phyloP scores from a whole-genome alignment of 30 jellyfish, hydroid and myxozoan genomes.

The Aurelia sp. region DNA sequence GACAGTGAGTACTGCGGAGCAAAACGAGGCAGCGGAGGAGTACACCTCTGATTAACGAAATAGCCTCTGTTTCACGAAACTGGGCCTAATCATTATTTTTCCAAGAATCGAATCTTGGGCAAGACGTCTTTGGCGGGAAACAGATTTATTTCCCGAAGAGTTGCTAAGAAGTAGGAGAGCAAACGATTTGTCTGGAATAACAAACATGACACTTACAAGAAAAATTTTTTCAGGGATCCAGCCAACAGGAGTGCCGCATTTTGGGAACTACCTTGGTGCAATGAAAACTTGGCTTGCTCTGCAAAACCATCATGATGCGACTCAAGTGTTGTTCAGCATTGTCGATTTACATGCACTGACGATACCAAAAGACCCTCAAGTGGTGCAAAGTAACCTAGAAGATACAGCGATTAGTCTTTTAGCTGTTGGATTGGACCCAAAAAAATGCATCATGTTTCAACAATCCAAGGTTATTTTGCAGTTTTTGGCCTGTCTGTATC shows the following conservation, averaged over 20 bases:
- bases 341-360: conserved; percentile 89
- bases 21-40: too few relatives aligned
- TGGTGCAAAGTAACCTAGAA: conserved; percentile 33
- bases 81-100: too few relatives aligned
- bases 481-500: too few relatives aligned
- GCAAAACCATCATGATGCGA: conserved; percentile 33
- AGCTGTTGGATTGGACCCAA: conserved; percentile 85
- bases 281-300: conserved; percentile 79
- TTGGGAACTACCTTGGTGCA: conserved; percentile 95
- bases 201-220: conserved; percentile 14
- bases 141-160: too few relatives aligned
- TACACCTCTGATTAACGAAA: too few relatives aligned
- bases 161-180: too few relatives aligned
- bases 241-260: conserved; percentile 96
- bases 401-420: conserved; percentile 72
- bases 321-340: conserved; percentile 72
- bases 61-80: too few relatives aligned
- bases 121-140: too few relatives aligned
- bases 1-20: too few relatives aligned
- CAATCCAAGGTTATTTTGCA: conserved; percentile 77
- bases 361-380: conserved; percentile 53
- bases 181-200: too few relatives aligned
- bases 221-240: conserved; percentile 93
- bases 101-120: too few relatives aligned
- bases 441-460: conserved; percentile 73